phyloP scores from a whole-genome alignment of 1,140 invertebrate species.

The Uloborus diversus region DNA sequence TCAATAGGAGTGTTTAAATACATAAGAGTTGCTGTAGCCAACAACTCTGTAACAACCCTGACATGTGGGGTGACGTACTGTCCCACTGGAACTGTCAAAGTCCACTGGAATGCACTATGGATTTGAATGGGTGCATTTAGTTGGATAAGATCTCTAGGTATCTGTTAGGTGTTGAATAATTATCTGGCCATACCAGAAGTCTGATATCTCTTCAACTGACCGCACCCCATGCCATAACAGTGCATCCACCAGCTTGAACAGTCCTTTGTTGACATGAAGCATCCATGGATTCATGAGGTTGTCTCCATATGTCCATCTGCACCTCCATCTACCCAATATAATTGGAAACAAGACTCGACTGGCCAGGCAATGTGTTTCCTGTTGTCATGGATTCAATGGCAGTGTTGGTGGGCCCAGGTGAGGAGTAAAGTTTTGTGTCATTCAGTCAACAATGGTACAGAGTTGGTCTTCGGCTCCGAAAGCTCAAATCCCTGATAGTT shows the following conservation, averaged over 20 bases:
- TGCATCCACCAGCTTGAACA: not conserved
- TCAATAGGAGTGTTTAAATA: not conserved
- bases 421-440: not conserved
- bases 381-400: not conserved
- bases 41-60: not conserved
- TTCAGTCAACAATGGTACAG: not conserved
- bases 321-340: not conserved
- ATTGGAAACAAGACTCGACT: not conserved
- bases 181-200: not conserved
- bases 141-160: not conserved
- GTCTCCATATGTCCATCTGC: not conserved
- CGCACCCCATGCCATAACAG: not conserved
- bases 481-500: not conserved
- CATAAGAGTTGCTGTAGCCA: slow-evolving; percentile 8
- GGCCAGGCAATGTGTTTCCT: slow-evolving; percentile 3
- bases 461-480: not conserved
- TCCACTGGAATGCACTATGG: not conserved
- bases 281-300: not conserved
- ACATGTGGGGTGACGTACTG: not conserved
- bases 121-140: not conserved
- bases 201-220: not conserved
- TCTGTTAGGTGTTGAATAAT: not conserved
- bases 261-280: not conserved
- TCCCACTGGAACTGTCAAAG: not conserved
- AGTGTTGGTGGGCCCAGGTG: slow-evolving; percentile 6